A percentile compares a stretch with the other conserved stretches of the same genome.
These are phyloP conservation scores for Pachliopta kotzebuea DNA, from an alignment of 2,888 invertebrate species.

Conservation along the genomic window DNA sequence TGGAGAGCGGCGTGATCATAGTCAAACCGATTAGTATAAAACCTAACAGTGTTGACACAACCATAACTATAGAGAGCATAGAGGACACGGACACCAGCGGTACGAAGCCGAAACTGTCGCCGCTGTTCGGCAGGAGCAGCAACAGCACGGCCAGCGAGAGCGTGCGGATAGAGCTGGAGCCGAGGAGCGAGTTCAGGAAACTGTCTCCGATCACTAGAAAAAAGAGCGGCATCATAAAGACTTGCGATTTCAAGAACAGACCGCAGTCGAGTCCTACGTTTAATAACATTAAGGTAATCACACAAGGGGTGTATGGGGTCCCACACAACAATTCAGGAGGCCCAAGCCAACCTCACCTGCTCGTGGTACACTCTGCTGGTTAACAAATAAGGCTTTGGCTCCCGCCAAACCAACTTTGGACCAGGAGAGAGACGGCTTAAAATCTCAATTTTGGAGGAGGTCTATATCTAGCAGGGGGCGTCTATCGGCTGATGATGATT, in stretches of 20 bases:
- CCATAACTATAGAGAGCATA: constrained; percentile 66
- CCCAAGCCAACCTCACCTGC: too few relatives aligned
- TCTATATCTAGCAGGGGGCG: too few relatives aligned
- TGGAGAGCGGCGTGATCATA: constrained; percentile 55
- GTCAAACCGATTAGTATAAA: constrained; percentile 61
- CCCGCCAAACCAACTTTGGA: too few relatives aligned
- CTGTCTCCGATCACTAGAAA: constrained; percentile 65
- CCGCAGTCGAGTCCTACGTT: constrained; percentile 70
- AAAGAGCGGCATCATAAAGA: constrained; percentile 49
- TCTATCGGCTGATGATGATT: too few relatives aligned
- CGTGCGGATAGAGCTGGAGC: constrained; percentile 65
- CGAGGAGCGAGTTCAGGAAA: constrained; percentile 64
- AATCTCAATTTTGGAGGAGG: too few relatives aligned
- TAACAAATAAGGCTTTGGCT: too few relatives aligned
- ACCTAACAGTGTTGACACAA: constrained; percentile 59
- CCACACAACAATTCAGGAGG: too few relatives aligned
- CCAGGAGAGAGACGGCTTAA: too few relatives aligned
- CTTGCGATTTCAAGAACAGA: constrained; percentile 64
- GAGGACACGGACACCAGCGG: constrained; percentile 51
- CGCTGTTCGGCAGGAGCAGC: constrained; percentile 62
- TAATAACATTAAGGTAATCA: constrained; percentile 53
- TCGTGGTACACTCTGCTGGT: too few relatives aligned
- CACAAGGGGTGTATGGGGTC: too few relatives aligned
- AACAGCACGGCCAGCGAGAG: constrained; percentile 47
- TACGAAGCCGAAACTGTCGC: constrained; percentile 65